Base-by-base conservation (phyloP, 2,888 invertebrate species). In the Argyra leucocephala region DNA sequence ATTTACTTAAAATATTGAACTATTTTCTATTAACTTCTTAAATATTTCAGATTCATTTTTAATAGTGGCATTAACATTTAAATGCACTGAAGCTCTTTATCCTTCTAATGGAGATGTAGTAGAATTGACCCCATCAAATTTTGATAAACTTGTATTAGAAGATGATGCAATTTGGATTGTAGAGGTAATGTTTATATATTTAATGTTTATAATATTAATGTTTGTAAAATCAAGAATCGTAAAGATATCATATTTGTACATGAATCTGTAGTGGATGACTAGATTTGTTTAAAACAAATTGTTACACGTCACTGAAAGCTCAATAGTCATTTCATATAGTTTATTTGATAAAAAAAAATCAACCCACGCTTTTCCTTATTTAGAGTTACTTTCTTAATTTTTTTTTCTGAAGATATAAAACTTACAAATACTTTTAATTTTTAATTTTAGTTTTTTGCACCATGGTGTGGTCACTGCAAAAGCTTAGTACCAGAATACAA, bases 81-180 rank as follows among this genome's bases (percentile, higher is more conserved):
- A 31, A 7, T 65, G 63, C n/a, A 63, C 67, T 1, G 63, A 61
- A 58, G 83, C 82, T 62, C 79, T 91, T 62, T 91, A 91, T 74
- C 84, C 88, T 15, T 82, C 88, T 1, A 82, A 82, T 23, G 88
- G 90, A 36, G 89, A 88, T 75, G 95, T 97, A 22, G 83, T 96
- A 15, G 90, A 93, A 66, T 81, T 98, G 68, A 95, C 88, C n/a
- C 86, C 90, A 1, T 82, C 83, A 63, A 97, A 95, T 82, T 98
- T 97, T 77, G 88, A 96, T 72, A 85, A 83, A 70, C 81, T 89
- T 72, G 96, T 98, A 5, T 80, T 88, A 62, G 85, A 91, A 70
- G 86, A 92, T 69, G 90, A 96, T 77, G 86, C 89, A 71, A 82
- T 98, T 24, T 98, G 97, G 97, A 81, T 99, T 66, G 92, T 99